Evolutionary conservation across 2,888 invertebrate species (phyloP), one percentile per base, ranked within the genome.

Genomic region (Drosophila kokeensis): DNA sequence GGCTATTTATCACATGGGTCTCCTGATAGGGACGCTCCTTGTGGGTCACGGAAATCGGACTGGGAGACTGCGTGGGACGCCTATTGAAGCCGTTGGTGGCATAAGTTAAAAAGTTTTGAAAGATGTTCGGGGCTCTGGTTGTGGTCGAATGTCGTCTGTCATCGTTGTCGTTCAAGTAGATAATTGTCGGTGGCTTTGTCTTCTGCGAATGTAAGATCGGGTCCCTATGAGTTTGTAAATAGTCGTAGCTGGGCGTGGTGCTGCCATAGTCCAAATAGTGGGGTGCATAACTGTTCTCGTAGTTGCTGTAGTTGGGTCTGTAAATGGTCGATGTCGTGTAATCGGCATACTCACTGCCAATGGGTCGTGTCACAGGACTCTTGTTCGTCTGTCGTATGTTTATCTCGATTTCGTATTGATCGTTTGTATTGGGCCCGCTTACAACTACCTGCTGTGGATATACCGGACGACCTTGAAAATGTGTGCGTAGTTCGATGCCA

Each of bases 381-480:
- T 91, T 91, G 65, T 92, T 92, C 6, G 92, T 91, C 69, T 92
- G 93, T 82, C 92, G 76, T 53, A 93, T 93, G 62, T 93, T 93
- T 8, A 93, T 93, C 81, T 93, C 93, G 38, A 93, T 93, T 82
- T 93, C 92, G 71, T 93, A 93, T 34, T 92, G 92, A 63, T 92
- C 91, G 2, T 49, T 81, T 7, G 91, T 69, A 40, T 87, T 88
- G 0, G 91, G 90, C 69, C 91, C 87, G 59, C 90, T 90, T 0
- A 93, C 82, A 24, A 92, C 69, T 13, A 93, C 84, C 69, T 92
- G 92, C 45, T 92, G 92, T 3, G 91, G 92, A 42, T 92, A 89
- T 6, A 76, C 72, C 6, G 90, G 90, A 76, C 85, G 69, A 27
- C 76, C 82, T 34, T 89, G 85, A 38, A 89, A 90, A 55, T 92